Conservation (phyloP, 2,113 vertebrate genomes). For the Ageneiosus marmoratus region DNA sequence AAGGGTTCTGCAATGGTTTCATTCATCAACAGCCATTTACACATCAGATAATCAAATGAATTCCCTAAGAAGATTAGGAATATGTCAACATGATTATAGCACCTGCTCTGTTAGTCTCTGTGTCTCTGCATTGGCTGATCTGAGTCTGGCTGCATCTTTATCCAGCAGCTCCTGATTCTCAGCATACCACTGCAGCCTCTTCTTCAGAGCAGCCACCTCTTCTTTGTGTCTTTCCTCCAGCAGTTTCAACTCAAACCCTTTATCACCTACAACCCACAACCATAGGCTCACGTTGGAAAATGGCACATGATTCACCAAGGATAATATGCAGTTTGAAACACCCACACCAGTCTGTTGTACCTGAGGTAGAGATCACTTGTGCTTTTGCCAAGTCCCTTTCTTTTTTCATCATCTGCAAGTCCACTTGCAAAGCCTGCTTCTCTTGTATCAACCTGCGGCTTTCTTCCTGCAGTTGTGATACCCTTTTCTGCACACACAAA, state of each 20-base stretch:
- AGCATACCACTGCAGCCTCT: constrained; percentile 86
- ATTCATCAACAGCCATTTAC: background rate
- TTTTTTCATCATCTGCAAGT: constrained; percentile 80
- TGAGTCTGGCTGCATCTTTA: constrained; percentile 81
- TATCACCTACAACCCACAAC: constrained; percentile 74
- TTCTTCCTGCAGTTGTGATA: constrained; percentile 77
- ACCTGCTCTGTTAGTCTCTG: constrained; percentile 83
- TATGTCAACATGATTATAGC: background rate
- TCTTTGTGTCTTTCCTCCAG: constrained; percentile 83
- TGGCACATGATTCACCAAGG: background rate
- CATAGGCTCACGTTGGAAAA: background rate
- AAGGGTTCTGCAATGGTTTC: background rate
- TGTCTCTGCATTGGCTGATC: constrained; percentile 82
- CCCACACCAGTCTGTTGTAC: constrained; percentile 60
- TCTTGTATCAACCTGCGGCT: constrained; percentile 80
- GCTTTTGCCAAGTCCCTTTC: constrained; percentile 80
- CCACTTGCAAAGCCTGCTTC: constrained; percentile 83
- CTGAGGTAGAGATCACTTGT: constrained; percentile 72
- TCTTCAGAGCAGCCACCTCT: constrained; percentile 80
- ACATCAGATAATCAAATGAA: background rate
- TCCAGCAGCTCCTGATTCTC: constrained; percentile 92
- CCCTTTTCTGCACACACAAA: constrained; percentile 75
- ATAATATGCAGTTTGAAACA: background rate
- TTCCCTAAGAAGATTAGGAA: background rate
- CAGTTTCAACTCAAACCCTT: constrained; percentile 77